Evolutionary conservation across 2,888 invertebrate genomes (phyloP), one percentile per base, ranked within the genome.

Genomic region (Leptarthrus brevirostris): DNA sequence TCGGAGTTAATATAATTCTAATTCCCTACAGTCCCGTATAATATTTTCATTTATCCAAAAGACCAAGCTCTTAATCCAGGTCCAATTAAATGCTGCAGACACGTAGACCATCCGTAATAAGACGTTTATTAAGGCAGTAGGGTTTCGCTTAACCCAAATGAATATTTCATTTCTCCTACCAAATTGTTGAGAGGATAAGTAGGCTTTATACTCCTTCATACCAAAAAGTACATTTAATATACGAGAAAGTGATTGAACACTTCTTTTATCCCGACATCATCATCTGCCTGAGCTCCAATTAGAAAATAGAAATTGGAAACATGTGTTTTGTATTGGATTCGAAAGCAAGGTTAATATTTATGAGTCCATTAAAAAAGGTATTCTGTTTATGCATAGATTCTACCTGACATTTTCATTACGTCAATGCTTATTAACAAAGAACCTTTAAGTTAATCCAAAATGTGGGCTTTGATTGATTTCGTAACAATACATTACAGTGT

Each of bases 71-170:
- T 64, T 64, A 40, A 64, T 64, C 64, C 36, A 47, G 26, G 24
- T 20, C 44, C 64, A 64, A 64, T 64, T 64, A 64, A 64, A 64
- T 24, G 64, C 14, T 64, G 44, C 64, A 64, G 47, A 36, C 64
- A 64, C 64, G 64, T 64, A 64, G 44, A 64, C 44, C 44, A 24
- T 64, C 64, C 64, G 24, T 64, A 64, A 64, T 64, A 64, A 64
- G 64, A 64, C 24, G 64, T 44, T 64, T 40, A 64, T 64, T 64
- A 64, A 64, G 64, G 24, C 64, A 22, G 64, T 64, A 44, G 44
- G 64, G 64, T 44, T 64, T 44, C 44, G 64, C 44, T 64, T 64
- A 64, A 24, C 44, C 44, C 64, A 44, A 64, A 64, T 64, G 64
- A 64, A 64, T 64, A 64, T 64, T 64, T 64, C 64, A 64, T 64